phyloP scores from a whole-genome alignment of 2,113 vertebrate genomes.

The Craseonycteris thonglongyai region DNA sequence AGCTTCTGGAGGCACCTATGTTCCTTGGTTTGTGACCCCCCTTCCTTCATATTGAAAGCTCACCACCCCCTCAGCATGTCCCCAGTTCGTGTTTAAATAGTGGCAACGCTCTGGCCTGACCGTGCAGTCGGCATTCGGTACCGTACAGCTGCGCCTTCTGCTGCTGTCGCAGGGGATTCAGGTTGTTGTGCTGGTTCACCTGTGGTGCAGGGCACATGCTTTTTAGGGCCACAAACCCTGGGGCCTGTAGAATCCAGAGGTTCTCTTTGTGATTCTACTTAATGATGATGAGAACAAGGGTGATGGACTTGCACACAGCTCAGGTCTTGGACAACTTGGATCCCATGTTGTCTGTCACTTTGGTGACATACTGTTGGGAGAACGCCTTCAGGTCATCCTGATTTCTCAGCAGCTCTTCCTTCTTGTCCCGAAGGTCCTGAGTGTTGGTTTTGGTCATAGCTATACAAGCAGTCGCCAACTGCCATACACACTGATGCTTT shows the following conservation, averaged over 20 bases:
- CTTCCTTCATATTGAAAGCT: not conserved
- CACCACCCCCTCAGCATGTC: accelerated
- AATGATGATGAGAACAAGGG: constrained; percentile 88
- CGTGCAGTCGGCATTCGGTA: constrained; percentile 83
- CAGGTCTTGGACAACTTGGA: constrained; percentile 90
- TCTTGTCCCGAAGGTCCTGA: constrained; percentile 86
- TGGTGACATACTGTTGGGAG: constrained; percentile 86
- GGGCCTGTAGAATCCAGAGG: constrained; percentile 89
- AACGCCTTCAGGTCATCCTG: constrained; percentile 82
- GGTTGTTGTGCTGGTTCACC: constrained; percentile 86
- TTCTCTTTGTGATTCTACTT: constrained; percentile 93
- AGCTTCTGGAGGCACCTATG: not conserved
- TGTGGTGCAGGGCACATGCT: constrained; percentile 83
- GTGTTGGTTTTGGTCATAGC: constrained; percentile 87
- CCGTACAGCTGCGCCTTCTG: constrained; percentile 78
- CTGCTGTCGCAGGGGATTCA: constrained; percentile 88
- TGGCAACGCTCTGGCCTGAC: constrained; percentile 72
- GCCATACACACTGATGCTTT: not conserved
- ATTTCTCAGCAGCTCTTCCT: constrained; percentile 89
- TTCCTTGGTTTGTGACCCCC: not conserved
- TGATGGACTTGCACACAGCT: constrained; percentile 86
- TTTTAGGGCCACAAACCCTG: constrained; percentile 89
- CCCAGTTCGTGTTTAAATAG: not conserved
- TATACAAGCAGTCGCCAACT: accelerated
- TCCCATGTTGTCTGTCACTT: constrained; percentile 85